Percentiles rank a stretch among this genome's conserved stretches.
phyloP scores from a whole-genome alignment of 2,113 vertebrate genomes.

The Hypanus sabinus region DNA sequence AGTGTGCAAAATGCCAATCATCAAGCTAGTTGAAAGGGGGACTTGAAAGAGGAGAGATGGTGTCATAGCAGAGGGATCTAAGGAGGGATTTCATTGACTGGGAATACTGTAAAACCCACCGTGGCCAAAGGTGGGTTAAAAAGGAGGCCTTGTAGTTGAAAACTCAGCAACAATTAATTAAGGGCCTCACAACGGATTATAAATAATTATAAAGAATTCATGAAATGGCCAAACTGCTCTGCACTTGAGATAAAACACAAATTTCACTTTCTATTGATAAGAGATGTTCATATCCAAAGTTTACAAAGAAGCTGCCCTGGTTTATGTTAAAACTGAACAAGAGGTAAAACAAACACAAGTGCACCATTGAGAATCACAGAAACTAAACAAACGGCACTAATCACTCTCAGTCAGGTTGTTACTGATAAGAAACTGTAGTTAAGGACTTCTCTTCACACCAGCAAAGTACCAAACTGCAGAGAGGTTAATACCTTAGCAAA shows the following conservation, averaged over 20 bases:
- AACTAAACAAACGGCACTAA: constrained; percentile 18
- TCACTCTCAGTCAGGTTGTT: constrained; percentile 30
- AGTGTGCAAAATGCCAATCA: not conserved
- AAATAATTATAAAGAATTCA: not conserved
- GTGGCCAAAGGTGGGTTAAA: not conserved
- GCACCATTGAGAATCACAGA: constrained; percentile 11
- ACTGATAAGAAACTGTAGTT: constrained; percentile 32
- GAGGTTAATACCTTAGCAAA: constrained; percentile 26
- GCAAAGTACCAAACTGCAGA: not conserved
- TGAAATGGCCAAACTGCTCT: not conserved
- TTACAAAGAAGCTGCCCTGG: not conserved
- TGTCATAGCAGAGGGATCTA: not conserved
- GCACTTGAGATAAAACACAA: constrained; percentile 19
- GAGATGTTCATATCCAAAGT: not conserved
- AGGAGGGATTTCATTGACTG: not conserved
- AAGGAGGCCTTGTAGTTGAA: not conserved
- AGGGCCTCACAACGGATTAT: not conserved
- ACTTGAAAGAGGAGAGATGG: not conserved
- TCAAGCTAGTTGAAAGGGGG: not conserved
- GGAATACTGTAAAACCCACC: not conserved
- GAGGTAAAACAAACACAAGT: constrained; percentile 33
- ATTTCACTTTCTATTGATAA: constrained; percentile 27
- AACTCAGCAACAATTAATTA: not conserved
- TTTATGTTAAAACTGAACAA: constrained; percentile 29
- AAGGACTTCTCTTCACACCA: constrained; percentile 23